These are phyloP conservation scores for Euschistus heros DNA, from an alignment of 1,140 invertebrate genomes.

Conservation along the genomic window DNA sequence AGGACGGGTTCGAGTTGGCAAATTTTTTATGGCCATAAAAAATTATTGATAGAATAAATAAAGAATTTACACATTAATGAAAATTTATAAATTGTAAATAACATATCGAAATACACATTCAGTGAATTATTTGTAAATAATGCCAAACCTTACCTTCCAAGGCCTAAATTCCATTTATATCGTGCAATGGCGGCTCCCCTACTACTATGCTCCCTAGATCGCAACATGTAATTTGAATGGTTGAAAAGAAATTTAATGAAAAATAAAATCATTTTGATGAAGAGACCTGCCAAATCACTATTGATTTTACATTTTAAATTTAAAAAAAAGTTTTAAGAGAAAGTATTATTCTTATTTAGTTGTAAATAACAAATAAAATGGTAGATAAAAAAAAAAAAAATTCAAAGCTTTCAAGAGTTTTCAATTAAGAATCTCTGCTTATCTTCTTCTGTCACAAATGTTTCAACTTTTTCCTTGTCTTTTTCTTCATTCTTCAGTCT, in stretches of 20 bases:
- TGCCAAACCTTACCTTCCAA: conserved; percentile 22
- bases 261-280: neutral
- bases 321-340: neutral
- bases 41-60: neutral
- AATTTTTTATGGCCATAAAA: conserved; percentile 10
- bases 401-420: too few relatives aligned
- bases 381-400: too few relatives aligned
- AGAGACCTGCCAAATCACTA: neutral
- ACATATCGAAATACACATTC: too few relatives aligned
- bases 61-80: neutral
- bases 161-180: conserved; percentile 28
- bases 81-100: neutral
- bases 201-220: neutral
- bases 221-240: neutral
- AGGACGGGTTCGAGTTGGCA: conserved; percentile 24
- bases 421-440: too few relatives aligned
- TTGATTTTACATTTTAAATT: neutral
- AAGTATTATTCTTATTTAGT: too few relatives aligned
- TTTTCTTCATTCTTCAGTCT: too few relatives aligned
- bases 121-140: conserved; percentile 8
- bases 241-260: neutral
- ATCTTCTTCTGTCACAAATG: too few relatives aligned
- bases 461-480: too few relatives aligned
- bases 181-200: conserved; percentile 25
- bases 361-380: too few relatives aligned